Evolutionary conservation across 2,888 invertebrate species (phyloP).

Genomic region (Diaphora mendica): DNA sequence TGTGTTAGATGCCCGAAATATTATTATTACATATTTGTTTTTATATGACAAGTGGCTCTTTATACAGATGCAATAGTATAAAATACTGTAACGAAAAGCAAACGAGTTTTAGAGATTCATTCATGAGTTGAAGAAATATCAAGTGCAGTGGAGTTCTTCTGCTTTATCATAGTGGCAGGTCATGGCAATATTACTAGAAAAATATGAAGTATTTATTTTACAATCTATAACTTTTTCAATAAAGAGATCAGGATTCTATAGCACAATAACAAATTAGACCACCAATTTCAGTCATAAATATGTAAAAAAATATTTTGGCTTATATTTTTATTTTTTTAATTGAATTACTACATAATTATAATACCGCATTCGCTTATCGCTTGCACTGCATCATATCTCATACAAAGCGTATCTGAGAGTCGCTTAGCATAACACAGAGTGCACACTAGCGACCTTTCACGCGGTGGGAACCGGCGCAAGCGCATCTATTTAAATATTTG

Average conservation of each 20-base stretch:
- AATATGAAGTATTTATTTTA: neutral
- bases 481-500: slow-evolving; percentile 74
- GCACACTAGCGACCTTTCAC: slow-evolving; percentile 71
- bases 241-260: neutral
- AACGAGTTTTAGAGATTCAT: neutral
- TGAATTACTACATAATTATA: neutral
- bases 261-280: neutral
- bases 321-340: neutral
- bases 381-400: slow-evolving; percentile 50
- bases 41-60: too few relatives aligned
- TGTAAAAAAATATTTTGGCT: neutral
- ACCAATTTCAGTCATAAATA: neutral
- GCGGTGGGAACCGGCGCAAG: slow-evolving; percentile 63
- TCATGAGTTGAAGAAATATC: neutral
- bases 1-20: too few relatives aligned
- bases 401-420: slow-evolving; percentile 58
- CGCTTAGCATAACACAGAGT: slow-evolving; percentile 73
- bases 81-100: neutral
- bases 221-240: neutral
- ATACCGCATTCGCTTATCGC: slow-evolving; percentile 42
- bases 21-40: too few relatives aligned
- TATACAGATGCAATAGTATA: too few relatives aligned
- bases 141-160: neutral
- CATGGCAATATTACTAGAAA: neutral
- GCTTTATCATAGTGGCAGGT: neutral